Evolutionary conservation across 1,140 invertebrate genomes (phyloP).

Genomic region (Vollenhovia emeryi): DNA sequence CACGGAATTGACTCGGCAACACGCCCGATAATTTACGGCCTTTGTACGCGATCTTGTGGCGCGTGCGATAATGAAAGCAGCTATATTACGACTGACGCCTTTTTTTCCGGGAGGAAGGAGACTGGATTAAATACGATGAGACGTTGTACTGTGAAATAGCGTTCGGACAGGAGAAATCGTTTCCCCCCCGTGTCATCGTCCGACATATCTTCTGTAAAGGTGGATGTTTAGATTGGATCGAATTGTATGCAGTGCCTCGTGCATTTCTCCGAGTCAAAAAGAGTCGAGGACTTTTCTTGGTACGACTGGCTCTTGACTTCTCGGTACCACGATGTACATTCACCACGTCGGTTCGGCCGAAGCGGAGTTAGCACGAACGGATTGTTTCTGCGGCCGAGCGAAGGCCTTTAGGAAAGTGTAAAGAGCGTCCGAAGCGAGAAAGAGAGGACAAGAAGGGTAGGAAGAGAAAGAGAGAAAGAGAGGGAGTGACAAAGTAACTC

Average conservation of each 20-base stretch:
- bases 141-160: background rate
- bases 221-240: background rate
- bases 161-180: constrained; percentile 3
- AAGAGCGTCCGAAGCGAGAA: constrained; percentile 57
- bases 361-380: constrained; percentile 70
- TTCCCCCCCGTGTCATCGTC: background rate
- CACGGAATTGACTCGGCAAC: constrained; percentile 1
- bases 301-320: constrained; percentile 45
- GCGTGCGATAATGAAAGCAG: constrained; percentile 18
- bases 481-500: constrained; percentile 50
- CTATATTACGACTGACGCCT: background rate
- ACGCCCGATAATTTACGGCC: constrained; percentile 41
- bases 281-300: constrained; percentile 26
- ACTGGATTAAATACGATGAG: background rate
- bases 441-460: constrained; percentile 6
- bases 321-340: constrained; percentile 22
- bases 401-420: constrained; percentile 71
- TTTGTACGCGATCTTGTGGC: background rate
- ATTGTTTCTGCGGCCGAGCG: constrained; percentile 68
- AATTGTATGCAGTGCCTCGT: background rate
- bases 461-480: constrained; percentile 10
- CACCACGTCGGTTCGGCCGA: constrained; percentile 24
- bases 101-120: background rate
- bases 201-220: background rate
- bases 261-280: constrained; percentile 29